Base-by-base conservation (phyloP, 2,797 vertebrate genomes). In the Heliangelus exortis region DNA sequence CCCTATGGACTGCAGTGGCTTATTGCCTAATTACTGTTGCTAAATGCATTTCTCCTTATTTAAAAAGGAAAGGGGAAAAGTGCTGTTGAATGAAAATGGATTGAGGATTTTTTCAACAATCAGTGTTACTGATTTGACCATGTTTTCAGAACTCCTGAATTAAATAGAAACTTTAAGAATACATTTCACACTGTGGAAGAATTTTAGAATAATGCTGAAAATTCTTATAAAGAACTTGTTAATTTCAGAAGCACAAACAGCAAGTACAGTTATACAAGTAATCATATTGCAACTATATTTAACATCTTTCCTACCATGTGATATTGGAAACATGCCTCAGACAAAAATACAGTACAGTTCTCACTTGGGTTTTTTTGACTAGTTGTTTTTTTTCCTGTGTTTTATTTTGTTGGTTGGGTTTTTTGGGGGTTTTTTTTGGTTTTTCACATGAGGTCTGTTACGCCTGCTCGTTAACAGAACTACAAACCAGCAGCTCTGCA, bases 201-300 rank as follows among this genome's bases (percentile, higher is more conserved):
- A 90, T 76, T 97, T 87, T 86, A 72, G 33, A 96, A 74, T 43
- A 80, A 73, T 57, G 28, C n/a, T 67, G 36, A 90, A 41, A 79
- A 79, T 54, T 84, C 33, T 88, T 84, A 67, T 26, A 66, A 79
- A 86, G 67, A 77, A 78, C 39, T 74, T 87, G 89, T 28, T 91
- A n/a, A 89, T 90, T 96, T 89, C 71, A 76, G 75, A 94, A 45
- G 53, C 53, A 77, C 29, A 92, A 67, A 82, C 18, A 93, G 76
- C 79, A 92, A 93, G 79, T 62, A 91, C 84, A 81, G 89, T 96
- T 94, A 95, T 48, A 93, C 91, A 96, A 91, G 79, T 89, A 88
- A 88, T 80, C 89, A 89, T 43, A 58, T 81, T 90, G 57, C 43
- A 84, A 62, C 87, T 91, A 85, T 72, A 94, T 92, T 96, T 94